Percentiles rank a stretch among this genome's conserved stretches.
Evolutionary conservation across 1,140 invertebrate genomes (phyloP).

Genomic region (Drosophila ercepeae): DNA sequence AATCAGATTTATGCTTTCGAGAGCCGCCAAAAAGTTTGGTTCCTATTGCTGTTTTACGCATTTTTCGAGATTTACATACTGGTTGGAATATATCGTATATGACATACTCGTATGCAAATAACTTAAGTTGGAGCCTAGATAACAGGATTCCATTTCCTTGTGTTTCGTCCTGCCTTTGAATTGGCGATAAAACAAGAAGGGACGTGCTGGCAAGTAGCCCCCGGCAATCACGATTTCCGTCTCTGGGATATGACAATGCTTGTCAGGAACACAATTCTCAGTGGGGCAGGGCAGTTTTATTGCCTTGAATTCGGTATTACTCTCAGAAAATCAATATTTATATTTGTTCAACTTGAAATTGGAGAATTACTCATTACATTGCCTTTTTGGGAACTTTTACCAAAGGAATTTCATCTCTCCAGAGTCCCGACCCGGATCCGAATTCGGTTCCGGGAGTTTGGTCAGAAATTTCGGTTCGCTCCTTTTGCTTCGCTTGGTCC

Average conservation of each 20-base stretch:
- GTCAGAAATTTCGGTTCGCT: conserved; percentile 8
- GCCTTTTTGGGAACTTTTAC: not conserved
- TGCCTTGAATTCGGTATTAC: conserved; percentile 47
- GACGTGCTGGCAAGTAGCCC: conserved; percentile 39
- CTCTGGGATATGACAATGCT: conserved; percentile 43
- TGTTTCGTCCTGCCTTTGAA: conserved; percentile 23
- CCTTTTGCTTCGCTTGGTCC: not conserved
- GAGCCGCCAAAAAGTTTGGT: conserved; percentile 47
- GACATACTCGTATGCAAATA: conserved; percentile 29
- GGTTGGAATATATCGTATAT: conserved; percentile 15
- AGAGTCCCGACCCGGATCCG: not conserved
- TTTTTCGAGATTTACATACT: not conserved
- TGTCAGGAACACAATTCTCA: conserved; percentile 15
- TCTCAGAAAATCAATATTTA: conserved; percentile 57
- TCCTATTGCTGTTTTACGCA: not conserved
- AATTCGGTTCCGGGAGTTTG: too few species aligned
- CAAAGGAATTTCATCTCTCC: conserved; percentile 22
- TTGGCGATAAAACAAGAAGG: conserved; percentile 55
- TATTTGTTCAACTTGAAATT: conserved; percentile 62
- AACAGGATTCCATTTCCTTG: conserved; percentile 45
- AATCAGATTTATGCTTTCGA: conserved; percentile 54
- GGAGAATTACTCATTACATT: conserved; percentile 40
- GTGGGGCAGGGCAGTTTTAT: conserved; percentile 62
- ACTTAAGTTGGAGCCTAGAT: conserved; percentile 47
- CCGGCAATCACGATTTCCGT: conserved; percentile 65